Conservation (phyloP, 1,140 invertebrate species). For the Xylocopa sonorina region DNA sequence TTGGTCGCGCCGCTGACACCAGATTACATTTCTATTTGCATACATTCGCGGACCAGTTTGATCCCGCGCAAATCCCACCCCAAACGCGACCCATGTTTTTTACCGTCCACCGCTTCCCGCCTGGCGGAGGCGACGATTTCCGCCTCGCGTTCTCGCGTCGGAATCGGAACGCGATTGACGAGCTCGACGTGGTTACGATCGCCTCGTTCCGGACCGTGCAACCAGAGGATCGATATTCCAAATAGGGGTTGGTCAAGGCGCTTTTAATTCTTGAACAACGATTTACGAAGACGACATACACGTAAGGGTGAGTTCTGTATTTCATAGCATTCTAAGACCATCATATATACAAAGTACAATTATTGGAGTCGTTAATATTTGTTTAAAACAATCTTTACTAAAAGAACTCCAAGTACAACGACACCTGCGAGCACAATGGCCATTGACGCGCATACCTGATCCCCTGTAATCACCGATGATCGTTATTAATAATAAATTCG, state of each 20-base stretch:
- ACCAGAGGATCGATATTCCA: slow-evolving; percentile 8
- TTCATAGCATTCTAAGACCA: too few species aligned
- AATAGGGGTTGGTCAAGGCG: neutral
- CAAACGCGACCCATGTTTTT: slow-evolving; percentile 16
- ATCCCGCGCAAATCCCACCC: slow-evolving; percentile 47
- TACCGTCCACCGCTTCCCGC: neutral
- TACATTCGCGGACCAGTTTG: slow-evolving; percentile 78
- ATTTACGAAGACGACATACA: neutral
- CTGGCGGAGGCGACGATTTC: slow-evolving; percentile 22
- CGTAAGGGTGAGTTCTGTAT: neutral
- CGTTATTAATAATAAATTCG: slow-evolving; percentile 8
- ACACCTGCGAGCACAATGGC: neutral
- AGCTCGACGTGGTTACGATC: neutral
- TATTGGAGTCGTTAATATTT: too few species aligned
- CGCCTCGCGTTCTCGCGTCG: neutral
- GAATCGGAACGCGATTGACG: neutral
- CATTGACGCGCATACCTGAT: neutral
- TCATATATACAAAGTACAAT: neutral
- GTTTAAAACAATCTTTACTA: too few species aligned
- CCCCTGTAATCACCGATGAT: neutral
- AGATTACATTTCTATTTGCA: slow-evolving; percentile 83
- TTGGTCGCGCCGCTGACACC: slow-evolving; percentile 82
- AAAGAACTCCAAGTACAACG: neutral
- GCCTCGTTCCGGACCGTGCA: neutral
- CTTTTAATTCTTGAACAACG: neutral